These are phyloP conservation scores for Cuniculus paca DNA, from an alignment of 2,797 vertebrate species.

Conservation along the genomic window DNA sequence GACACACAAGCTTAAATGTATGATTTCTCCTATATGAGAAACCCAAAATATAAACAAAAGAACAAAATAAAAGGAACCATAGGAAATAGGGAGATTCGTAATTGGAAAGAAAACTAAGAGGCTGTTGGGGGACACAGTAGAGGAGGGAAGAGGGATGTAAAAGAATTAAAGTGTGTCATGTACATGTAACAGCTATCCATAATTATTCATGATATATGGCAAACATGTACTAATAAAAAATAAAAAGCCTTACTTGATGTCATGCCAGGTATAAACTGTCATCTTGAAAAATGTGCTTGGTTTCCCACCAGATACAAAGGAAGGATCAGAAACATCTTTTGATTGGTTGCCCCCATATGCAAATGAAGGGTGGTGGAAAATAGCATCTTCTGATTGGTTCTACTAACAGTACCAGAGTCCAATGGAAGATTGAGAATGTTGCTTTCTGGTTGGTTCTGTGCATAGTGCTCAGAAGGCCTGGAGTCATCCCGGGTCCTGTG, in stretches of 20 bases:
- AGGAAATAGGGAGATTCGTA: not conserved
- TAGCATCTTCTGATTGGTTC: not conserved
- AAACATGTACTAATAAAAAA: not conserved
- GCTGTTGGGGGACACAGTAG: not conserved
- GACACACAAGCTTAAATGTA: not conserved
- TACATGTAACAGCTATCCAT: not conserved
- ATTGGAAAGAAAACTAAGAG: not conserved
- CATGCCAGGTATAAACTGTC: not conserved
- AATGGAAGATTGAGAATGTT: not conserved
- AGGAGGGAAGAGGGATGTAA: not conserved
- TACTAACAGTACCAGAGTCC: not conserved
- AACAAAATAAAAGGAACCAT: not conserved
- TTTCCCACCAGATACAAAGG: not conserved
- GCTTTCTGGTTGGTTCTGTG: not conserved
- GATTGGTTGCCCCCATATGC: not conserved
- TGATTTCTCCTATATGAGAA: not conserved
- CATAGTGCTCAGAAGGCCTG: not conserved
- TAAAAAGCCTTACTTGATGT: not conserved
- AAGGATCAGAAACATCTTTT: not conserved
- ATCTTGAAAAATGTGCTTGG: not conserved
- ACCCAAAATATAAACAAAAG: not conserved
- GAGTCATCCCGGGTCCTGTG: not conserved
- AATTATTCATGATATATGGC: not conserved
- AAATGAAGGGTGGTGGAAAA: not conserved
- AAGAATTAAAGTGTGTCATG: not conserved